These are phyloP conservation scores for Prionailurus bengalensis DNA, from an alignment of 2,113 vertebrate species.

Conservation along the genomic window DNA sequence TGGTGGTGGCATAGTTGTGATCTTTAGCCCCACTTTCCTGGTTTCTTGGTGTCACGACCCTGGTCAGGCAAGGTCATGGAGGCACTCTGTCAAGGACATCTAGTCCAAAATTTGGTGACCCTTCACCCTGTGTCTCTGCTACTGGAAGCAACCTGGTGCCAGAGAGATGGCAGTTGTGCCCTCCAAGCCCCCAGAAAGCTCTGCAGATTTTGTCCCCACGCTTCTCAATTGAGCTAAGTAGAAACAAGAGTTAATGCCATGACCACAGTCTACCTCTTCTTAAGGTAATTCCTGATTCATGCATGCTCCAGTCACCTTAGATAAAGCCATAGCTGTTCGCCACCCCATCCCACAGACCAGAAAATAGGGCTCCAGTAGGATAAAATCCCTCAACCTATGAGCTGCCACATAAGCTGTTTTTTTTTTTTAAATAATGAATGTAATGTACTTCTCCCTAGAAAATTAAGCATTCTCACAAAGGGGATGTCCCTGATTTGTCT, in stretches of 20 bases:
- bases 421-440: no score
- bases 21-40: not conserved
- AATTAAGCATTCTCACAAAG: not conserved
- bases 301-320: not conserved
- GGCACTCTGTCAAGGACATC: no score
- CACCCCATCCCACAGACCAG: not conserved
- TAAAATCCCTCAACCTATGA: not conserved
- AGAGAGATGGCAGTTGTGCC: not conserved
- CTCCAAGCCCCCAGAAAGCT: not conserved
- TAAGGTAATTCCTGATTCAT: not conserved
- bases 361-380: not conserved
- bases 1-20: not conserved
- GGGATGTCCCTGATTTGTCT: not conserved
- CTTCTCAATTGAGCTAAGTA: not conserved
- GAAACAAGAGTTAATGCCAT: accelerated
- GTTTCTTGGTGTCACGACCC: no score
- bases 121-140: not conserved
- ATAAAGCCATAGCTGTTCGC: not conserved
- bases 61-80: not conserved
- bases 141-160: not conserved
- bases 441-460: not conserved
- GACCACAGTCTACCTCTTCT: not conserved
- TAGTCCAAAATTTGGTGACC: not conserved
- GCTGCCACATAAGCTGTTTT: not conserved
- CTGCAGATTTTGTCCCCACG: not conserved